Base-by-base conservation (phyloP, 2,113 vertebrate genomes). In the Gymnarchus niloticus region DNA sequence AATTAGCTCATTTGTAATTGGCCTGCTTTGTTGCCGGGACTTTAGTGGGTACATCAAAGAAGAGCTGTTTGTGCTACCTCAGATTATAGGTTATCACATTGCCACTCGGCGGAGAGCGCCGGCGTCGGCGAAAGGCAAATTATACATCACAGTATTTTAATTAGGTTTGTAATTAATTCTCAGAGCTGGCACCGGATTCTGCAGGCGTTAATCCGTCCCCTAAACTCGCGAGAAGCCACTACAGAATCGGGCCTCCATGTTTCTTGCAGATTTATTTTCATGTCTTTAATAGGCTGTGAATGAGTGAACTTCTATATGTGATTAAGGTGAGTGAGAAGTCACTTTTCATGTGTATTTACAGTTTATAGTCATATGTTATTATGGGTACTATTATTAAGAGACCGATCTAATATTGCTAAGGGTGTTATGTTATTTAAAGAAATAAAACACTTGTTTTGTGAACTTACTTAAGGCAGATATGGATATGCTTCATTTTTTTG, bases 1-100 rank as follows among this genome's bases (percentile, higher is more conserved):
- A 99, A 99, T 99, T 99, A 99, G 97, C 97, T 98, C 96, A 97
- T 98, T 99, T 99, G 97, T 98, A 99, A 99, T 98, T 96, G 96
- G 96, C 94, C 95, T 94, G 95, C 97, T 97, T 98, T 99, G 96
- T 99, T 98, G 97, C 96, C 94, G 92, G 95, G 95, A 97, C 96
- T 97, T 97, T 97, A 95, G 97, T 93, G 95, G 95, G 95, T 96
- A 96, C 96, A 97, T 98, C 96, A 98, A 96, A 98, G 92, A 95
- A 96, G 95, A 95, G 96, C 96, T 99, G 96, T 99, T 99, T 98
- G 96, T 96, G 94, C 96, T 91, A 94, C 96, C 91, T 94, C 91
- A 93, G 94, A 96, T 95, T 96, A 96, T 92, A 90, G 94, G 92
- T 93, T 96, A 92, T 96, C 94, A 94, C 94, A 91, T 94, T 96